Conservation (phyloP, 2,888 invertebrate genomes). For the Nephrotoma appendiculata region DNA sequence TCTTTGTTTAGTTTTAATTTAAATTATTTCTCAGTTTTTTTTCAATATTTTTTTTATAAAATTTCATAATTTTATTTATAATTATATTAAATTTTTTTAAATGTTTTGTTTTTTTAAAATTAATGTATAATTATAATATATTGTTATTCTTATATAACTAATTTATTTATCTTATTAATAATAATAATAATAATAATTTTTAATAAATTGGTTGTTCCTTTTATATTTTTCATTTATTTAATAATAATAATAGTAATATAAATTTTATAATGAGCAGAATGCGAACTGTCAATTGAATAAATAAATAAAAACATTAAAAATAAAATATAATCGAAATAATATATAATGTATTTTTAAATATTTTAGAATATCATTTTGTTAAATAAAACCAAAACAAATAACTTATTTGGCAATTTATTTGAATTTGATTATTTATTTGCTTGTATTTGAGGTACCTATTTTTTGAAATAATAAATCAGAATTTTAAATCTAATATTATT, state of each 20-base stretch:
- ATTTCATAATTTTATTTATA: neutral
- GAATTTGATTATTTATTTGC: neutral
- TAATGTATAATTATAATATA: neutral
- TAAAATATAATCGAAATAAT: neutral
- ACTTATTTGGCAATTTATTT: neutral
- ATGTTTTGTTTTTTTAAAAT: neutral
- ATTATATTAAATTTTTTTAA: neutral
- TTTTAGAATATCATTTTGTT: neutral
- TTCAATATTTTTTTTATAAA: neutral
- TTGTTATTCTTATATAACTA: neutral
- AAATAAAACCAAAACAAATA: neutral
- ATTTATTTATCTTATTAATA: neutral
- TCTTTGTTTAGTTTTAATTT: neutral
- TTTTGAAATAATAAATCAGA: neutral
- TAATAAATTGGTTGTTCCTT: neutral
- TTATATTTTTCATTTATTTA: neutral
- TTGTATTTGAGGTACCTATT: neutral
- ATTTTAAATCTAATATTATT: neutral
- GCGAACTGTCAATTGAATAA: neutral
- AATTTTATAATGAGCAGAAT: neutral
- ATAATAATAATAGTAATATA: neutral
- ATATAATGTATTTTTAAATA: neutral
- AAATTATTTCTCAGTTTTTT: neutral
- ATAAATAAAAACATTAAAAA: neutral
- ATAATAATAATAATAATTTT: neutral